Conservation (phyloP, 2,797 vertebrate species). For the Danio kyathit region DNA sequence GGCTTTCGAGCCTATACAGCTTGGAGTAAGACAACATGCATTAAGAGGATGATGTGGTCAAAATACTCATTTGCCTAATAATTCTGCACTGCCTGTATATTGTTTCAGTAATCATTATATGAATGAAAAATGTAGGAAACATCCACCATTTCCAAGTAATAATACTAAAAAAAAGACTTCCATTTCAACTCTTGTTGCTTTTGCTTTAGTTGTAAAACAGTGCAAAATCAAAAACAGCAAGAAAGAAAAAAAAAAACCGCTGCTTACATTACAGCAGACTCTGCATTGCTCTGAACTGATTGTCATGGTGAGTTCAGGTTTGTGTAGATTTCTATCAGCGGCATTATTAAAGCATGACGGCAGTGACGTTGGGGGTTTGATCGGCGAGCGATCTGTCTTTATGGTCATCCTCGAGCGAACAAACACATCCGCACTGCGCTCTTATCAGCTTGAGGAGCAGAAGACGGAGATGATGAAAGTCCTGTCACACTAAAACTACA, state of each 20-base stretch:
- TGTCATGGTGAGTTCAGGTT: conserved; percentile 1
- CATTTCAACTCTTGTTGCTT: not conserved
- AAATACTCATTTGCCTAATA: too few species aligned
- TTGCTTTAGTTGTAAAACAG: not conserved
- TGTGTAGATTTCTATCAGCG: not conserved
- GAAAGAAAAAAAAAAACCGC: not conserved
- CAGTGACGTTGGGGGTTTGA: not conserved
- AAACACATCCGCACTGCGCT: conserved; percentile 27
- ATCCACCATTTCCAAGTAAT: not conserved
- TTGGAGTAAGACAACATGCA: too few species aligned
- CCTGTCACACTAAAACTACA: conserved; percentile 2
- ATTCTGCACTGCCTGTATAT: too few species aligned
- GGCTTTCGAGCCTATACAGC: too few species aligned
- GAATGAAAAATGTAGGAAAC: not conserved
- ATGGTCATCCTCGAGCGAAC: conserved; percentile 9
- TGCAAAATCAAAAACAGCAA: not conserved
- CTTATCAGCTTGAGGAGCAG: conserved; percentile 22
- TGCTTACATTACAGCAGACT: not conserved
- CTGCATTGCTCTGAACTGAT: not conserved
- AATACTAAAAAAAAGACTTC: too few species aligned
- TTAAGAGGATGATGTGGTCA: too few species aligned
- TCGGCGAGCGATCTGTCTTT: not conserved
- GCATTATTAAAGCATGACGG: conserved; percentile 8
- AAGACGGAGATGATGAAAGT: conserved; percentile 38
- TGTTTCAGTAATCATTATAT: too few species aligned